These are phyloP conservation scores for Tretioscincus oriximinensis DNA, from an alignment of 2,113 vertebrate species.

Conservation along the genomic window DNA sequence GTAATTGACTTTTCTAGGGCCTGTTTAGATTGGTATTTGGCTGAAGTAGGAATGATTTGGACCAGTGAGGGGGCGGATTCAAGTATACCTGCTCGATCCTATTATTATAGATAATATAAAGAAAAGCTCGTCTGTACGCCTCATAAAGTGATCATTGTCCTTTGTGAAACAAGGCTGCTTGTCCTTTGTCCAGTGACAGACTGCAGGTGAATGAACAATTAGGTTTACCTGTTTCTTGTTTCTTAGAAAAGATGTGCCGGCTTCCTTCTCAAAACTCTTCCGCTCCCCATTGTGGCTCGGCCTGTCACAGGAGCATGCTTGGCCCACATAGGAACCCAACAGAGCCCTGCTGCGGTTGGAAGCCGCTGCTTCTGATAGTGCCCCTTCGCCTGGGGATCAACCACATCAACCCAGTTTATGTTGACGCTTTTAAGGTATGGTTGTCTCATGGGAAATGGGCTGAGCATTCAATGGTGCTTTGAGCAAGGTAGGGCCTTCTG, in stretches of 20 bases:
- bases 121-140: no score
- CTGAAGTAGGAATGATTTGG: no score
- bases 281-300: conserved; percentile 35
- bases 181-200: not conserved
- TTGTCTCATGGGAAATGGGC: not conserved
- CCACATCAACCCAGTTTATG: conserved; percentile 87
- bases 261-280: conserved; percentile 55
- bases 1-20: no score
- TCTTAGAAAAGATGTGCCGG: conserved; percentile 83
- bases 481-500: not conserved
- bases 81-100: no score
- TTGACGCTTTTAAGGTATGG: conserved; percentile 83
- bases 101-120: no score
- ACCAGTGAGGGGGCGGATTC: no score
- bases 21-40: no score
- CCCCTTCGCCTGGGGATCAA: conserved; percentile 87
- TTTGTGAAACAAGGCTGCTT: not conserved
- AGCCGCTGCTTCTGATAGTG: conserved; percentile 84
- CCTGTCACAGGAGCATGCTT: conserved; percentile 46
- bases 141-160: no score
- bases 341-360: conserved; percentile 72
- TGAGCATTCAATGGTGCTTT: conserved; percentile 29
- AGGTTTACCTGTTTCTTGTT: conserved; percentile 20
- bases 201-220: not conserved
- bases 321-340: conserved; percentile 52